These are phyloP conservation scores for Pachycephus smyrnensis DNA, from an alignment of 2,888 invertebrate species.

Conservation along the genomic window DNA sequence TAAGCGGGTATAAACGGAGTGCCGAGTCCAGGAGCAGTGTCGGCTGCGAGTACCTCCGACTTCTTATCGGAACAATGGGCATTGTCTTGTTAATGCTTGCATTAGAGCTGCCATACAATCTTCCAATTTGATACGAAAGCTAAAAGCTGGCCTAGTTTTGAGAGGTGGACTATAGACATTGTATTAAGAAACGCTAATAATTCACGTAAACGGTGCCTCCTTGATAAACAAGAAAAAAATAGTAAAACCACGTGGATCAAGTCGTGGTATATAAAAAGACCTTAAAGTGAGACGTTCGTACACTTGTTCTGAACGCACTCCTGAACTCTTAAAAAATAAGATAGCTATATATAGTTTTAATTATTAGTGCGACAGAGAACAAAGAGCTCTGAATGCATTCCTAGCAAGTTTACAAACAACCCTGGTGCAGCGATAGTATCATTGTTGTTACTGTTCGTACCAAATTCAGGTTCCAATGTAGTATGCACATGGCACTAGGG, in stretches of 20 bases:
- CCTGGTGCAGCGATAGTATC: background rate
- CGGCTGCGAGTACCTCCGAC: constrained; percentile 17
- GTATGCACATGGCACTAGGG: background rate
- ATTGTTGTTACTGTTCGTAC: background rate
- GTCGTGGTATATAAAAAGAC: background rate
- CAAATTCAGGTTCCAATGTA: background rate
- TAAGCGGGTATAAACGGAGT: constrained; percentile 33
- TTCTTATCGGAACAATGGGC: constrained; percentile 18
- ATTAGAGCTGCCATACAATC: constrained; percentile 1
- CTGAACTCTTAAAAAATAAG: too few relatives aligned
- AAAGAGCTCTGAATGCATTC: background rate
- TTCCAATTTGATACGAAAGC: constrained; percentile 4
- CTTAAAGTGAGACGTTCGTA: background rate
- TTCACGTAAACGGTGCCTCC: background rate
- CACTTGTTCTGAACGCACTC: background rate
- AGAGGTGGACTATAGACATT: background rate
- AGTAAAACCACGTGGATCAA: background rate
- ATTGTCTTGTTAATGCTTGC: constrained; percentile 14
- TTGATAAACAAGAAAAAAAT: background rate
- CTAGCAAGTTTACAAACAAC: background rate
- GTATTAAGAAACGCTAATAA: background rate
- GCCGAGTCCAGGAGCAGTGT: constrained; percentile 10
- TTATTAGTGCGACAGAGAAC: background rate
- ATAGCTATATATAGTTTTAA: background rate
- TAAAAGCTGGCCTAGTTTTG: background rate